A percentile compares a stretch with the other conserved stretches of the same genome.
Evolutionary conservation across 2,888 invertebrate genomes (phyloP).

Genomic region (Mongoloraphidia duomilia): DNA sequence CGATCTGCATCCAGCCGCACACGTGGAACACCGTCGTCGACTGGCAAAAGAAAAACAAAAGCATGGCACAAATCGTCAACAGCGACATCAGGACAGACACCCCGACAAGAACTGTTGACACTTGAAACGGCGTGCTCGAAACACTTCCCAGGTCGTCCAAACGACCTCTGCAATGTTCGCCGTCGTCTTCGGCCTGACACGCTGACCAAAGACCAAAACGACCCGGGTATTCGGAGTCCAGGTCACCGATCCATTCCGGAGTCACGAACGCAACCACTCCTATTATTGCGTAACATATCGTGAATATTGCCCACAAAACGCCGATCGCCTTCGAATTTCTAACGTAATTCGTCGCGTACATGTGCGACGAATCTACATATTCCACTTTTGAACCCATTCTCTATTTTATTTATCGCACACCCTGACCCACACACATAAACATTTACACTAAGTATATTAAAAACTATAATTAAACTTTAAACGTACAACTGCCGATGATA

Average conservation of each 20-base stretch:
- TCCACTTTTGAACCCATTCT: conserved; percentile 84
- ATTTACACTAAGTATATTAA: too few species aligned
- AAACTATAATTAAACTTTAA: too few species aligned
- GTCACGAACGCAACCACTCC: conserved; percentile 90
- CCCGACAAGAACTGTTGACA: conserved; percentile 80
- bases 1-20: conserved; percentile 90
- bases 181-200: conserved; percentile 63
- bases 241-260: conserved; percentile 81
- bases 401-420: neutral
- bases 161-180: conserved; percentile 71
- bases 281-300: conserved; percentile 93
- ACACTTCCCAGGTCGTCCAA: conserved; percentile 72
- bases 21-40: conserved; percentile 84
- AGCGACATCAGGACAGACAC: conserved; percentile 73
- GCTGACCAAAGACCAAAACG: conserved; percentile 87
- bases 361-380: conserved; percentile 80
- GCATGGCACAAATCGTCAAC: conserved; percentile 74
- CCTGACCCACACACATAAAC: too few species aligned
- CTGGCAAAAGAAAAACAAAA: conserved; percentile 86
- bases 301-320: conserved; percentile 95
- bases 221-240: conserved; percentile 73
- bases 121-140: conserved; percentile 66
- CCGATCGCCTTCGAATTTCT: conserved; percentile 90
- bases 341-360: conserved; percentile 82
- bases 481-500: too few species aligned